phyloP scores from a whole-genome alignment of 2,888 invertebrate species.

The Hecatera dysodea region DNA sequence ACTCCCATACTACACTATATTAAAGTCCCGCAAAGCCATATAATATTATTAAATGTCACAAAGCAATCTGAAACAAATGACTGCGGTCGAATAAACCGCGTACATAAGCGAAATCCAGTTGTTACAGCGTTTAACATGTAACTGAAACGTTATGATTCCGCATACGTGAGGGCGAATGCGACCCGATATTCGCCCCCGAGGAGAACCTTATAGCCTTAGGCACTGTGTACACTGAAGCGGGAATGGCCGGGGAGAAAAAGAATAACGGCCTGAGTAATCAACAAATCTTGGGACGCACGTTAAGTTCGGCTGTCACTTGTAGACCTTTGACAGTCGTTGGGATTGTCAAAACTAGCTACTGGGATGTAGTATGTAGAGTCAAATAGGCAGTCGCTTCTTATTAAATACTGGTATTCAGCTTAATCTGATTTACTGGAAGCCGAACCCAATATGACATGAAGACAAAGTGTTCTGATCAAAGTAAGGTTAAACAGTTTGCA shows the following conservation, averaged over 20 bases:
- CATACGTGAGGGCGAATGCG: slow-evolving; percentile 27
- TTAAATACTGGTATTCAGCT: no score
- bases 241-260: background rate
- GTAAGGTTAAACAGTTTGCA: no score
- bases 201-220: slow-evolving; percentile 55
- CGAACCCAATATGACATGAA: no score
- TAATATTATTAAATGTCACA: slow-evolving; percentile 16
- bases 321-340: no score
- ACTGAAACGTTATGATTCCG: slow-evolving; percentile 53
- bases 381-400: no score
- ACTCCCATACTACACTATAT: background rate
- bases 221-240: background rate
- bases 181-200: slow-evolving; percentile 51
- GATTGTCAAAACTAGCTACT: no score
- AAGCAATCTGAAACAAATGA: slow-evolving; percentile 38
- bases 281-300: background rate
- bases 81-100: slow-evolving; percentile 40
- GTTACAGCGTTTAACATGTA: slow-evolving; percentile 48
- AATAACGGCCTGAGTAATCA: background rate
- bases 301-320: no score
- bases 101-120: slow-evolving; percentile 38
- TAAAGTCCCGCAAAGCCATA: slow-evolving; percentile 11
- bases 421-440: no score
- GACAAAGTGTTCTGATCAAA: no score
- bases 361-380: no score